Evolutionary conservation across 2,797 vertebrate species (phyloP), one percentile per base, ranked within the genome.

Genomic region (Cyprinella venusta): DNA sequence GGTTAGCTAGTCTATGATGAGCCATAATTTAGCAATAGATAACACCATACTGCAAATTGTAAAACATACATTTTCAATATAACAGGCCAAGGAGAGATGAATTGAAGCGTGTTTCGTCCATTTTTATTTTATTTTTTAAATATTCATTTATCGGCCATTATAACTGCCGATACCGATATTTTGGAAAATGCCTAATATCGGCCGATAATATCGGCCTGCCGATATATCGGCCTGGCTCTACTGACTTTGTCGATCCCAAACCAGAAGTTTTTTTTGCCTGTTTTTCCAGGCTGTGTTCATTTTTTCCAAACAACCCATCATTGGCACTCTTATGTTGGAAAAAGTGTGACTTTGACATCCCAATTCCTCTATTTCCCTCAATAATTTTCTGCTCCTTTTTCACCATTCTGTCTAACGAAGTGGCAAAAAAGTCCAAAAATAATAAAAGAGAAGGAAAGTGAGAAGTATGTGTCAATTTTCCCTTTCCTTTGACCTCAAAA

Each of bases 391-490:
- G 45, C 63, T 67, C 30, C 19, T 10, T 21, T 24, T 65, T 79
- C 8, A 24, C 30, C 19, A 2, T 9, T 7, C 45, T 18, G 50
- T 40, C 15, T 68, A 79, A 68, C 24, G 19, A 83, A 38, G 52
- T 24, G 2, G 10, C 19, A 24, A 48, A 65, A 65, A 40, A 42
- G 24, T 19, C 64, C 26, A 8, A 59, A 69, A 69, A 69, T 82
- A 88, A 88, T 85, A 86, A 80, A 80, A 85, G 75, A 82, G 80
- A 33, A 82, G 72, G 56, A 75, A 79, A 70, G 71, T 56, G 16
- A 75, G 36, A 52, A 36, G 42, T 64, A 38, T 16, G 50, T 84
- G 24, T 36, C 33, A 45, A 38, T 40, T 61, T 65, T 50, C 71
- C 52, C 74, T 68, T 74, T 9, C 45, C 72, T 40, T 24, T 52